Evolutionary conservation across 2,113 vertebrate species (phyloP).

Genomic region (Propithecus coquereli): DNA sequence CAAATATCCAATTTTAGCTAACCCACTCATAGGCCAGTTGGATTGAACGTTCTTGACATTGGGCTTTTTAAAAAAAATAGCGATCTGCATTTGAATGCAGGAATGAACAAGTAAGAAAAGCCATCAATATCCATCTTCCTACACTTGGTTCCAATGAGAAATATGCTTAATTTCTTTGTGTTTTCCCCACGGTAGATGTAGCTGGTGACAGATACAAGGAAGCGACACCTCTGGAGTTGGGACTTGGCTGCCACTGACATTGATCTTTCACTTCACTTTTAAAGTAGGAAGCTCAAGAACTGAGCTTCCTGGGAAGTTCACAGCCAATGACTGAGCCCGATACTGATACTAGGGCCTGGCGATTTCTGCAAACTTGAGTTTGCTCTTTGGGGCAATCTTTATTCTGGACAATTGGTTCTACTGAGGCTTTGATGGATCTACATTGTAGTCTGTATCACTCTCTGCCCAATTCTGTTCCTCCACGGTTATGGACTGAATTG

Average conservation of each 20-base stretch:
- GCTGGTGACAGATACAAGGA: neutral
- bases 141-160: neutral
- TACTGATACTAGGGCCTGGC: accelerated
- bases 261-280: neutral
- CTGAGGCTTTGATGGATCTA: neutral
- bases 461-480: neutral
- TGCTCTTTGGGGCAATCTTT: neutral
- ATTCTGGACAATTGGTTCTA: neutral
- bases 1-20: neutral
- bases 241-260: neutral
- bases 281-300: neutral
- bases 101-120: neutral
- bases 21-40: neutral
- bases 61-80: neutral
- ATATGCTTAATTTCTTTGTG: neutral
- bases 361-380: neutral
- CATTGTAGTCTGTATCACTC: neutral
- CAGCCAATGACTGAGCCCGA: neutral
- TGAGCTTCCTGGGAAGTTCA: neutral
- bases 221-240: neutral
- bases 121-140: neutral
- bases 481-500: no score
- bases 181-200: neutral
- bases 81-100: neutral
- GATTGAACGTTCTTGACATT: neutral